Evolutionary conservation across 2,888 invertebrate genomes (phyloP).

Genomic region (Diarsia rubi): DNA sequence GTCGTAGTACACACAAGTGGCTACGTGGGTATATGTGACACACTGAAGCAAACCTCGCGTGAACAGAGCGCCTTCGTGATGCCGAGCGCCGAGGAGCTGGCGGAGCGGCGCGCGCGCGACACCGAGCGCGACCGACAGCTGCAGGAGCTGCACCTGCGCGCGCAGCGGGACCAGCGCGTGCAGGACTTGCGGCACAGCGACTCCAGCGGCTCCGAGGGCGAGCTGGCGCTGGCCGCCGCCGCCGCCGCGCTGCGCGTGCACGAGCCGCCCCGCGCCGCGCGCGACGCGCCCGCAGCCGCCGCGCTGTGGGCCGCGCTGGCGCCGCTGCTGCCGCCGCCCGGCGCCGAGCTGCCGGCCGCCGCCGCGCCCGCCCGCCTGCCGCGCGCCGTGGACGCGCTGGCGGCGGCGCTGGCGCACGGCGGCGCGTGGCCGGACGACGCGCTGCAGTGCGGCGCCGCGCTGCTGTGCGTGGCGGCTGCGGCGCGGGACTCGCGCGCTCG

Average conservation of each 20-base stretch:
- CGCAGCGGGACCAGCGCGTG: slow-evolving; percentile 9
- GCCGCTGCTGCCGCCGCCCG: slow-evolving; percentile 42
- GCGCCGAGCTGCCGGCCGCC: slow-evolving; percentile 18
- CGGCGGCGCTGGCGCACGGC: slow-evolving; percentile 26
- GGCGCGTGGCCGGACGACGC: slow-evolving; percentile 49
- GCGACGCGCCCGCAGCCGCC: slow-evolving; percentile 25
- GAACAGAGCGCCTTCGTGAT: slow-evolving; percentile 69
- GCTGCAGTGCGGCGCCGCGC: slow-evolving; percentile 41
- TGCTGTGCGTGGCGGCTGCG: slow-evolving; percentile 50
- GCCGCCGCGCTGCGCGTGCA: slow-evolving; percentile 62
- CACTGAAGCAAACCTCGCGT: slow-evolving; percentile 8
- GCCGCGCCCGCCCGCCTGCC: slow-evolving; percentile 31
- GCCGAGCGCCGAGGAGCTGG: slow-evolving; percentile 74
- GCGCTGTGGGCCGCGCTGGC: slow-evolving; percentile 48
- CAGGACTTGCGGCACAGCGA: slow-evolving; percentile 58
- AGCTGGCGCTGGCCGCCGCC: slow-evolving; percentile 69
- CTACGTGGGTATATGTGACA: background rate
- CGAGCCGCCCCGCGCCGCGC: slow-evolving; percentile 12
- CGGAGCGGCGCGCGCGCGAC: slow-evolving; percentile 72
- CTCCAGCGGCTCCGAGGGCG: slow-evolving; percentile 74
- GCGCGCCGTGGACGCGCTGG: slow-evolving; percentile 30
- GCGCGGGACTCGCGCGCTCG: slow-evolving; percentile 38
- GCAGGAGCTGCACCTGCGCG: slow-evolving; percentile 59
- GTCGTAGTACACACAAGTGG: too few species aligned
- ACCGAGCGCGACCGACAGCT: slow-evolving; percentile 67